Evolutionary conservation across 2,888 invertebrate species (phyloP), one percentile per base, ranked within the genome.

Genomic region (Liopterus haemorrhoidalis): DNA sequence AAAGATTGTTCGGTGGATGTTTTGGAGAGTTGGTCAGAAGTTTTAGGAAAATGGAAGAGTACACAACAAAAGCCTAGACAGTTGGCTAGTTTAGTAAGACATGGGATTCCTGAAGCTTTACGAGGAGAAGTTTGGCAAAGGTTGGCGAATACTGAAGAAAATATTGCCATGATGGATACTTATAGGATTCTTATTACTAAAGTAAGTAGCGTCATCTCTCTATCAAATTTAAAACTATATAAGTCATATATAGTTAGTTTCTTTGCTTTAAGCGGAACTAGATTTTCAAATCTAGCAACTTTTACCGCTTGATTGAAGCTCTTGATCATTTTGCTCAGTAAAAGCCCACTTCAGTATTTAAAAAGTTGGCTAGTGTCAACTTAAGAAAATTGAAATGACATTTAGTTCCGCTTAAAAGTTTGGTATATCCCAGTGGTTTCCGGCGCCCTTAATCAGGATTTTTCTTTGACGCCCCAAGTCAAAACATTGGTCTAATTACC

Each of bases 101-200:
- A 81, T 51, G 96, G 97, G 0, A 86, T 99, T 40, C 99, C 97
- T 0, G 97, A 99, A 66, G 93, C 96, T 0, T 72, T 99, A 21
- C 78, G 99, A 27, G 95, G 95, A 0, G 94, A 95, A 69, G 93
- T 99, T 35, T 99, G 99, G 99, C 93, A 95, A 65, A 77, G 96
- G 46, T 72, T 99, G 52, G 88, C 94, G 11, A 88, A 87, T 27
- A 85, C 90, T 42, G 86, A 89, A 57, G 85, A 85, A 62, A 83
- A 85, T 59, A 77, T 79, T 47, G 80, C 83, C 54, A 83, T 95
- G 67, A 85, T 92, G 78, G 94, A 97, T 61, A 86, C 84, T 9
- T 99, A 97, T 66, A 77, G 92, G 59, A 81, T 87, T 33, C 79
- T 97, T 32, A 89, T 97, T 48, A 90, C 91, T 52, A 93, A 94